A percentile compares a stretch with the other conserved stretches of the same genome.
Conservation (phyloP, 2,888 invertebrate species). For the Rotaria sp. region DNA sequence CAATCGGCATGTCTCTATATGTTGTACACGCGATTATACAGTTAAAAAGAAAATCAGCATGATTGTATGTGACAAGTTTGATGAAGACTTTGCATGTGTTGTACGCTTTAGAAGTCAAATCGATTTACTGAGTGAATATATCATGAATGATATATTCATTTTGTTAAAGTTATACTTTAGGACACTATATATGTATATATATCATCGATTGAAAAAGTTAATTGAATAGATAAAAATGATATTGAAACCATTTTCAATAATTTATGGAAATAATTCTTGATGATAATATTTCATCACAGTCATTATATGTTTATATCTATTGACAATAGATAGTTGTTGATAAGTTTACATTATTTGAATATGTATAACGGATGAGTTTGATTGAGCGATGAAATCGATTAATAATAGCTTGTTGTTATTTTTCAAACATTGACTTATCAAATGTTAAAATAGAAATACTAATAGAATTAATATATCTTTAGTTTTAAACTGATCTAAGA, state of each 20-base stretch:
- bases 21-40: neutral
- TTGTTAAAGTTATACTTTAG: neutral
- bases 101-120: neutral
- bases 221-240: constrained; percentile 13
- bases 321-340: too few species aligned
- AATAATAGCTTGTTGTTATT: too few species aligned
- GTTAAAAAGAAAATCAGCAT: neutral
- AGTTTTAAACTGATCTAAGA: too few species aligned
- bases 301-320: neutral
- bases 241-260: neutral
- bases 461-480: too few species aligned
- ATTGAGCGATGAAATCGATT: too few species aligned
- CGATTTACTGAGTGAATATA: neutral
- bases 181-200: neutral
- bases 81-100: neutral
- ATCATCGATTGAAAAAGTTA: neutral
- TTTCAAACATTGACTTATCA: too few species aligned
- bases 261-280: neutral
- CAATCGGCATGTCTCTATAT: neutral
- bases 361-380: too few species aligned
- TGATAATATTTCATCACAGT: neutral
- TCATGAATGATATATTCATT: neutral
- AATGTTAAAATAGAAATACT: too few species aligned
- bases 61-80: constrained; percentile 24
- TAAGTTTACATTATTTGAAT: too few species aligned